Base-by-base conservation (phyloP, 2,113 vertebrate genomes). In the Cephalopterus ornatus region DNA sequence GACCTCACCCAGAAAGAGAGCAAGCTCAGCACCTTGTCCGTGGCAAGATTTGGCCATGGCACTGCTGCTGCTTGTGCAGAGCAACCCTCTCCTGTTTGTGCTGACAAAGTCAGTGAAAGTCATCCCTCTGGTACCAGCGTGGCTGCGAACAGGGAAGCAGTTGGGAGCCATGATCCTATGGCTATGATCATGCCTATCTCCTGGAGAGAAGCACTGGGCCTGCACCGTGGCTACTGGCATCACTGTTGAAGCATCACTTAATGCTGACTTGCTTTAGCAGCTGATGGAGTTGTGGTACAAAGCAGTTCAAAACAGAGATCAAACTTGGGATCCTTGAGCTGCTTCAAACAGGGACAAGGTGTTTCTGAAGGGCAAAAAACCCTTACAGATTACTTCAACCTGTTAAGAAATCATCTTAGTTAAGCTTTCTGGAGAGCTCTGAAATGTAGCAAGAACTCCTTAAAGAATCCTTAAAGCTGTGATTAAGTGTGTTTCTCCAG, bases 101-200 rank as follows among this genome's bases (percentile, higher is more conserved):
- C 27, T 72, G 44, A 46, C 47, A 79, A 33, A 65, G 37, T 32
- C 22, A 21, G 12, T 8, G 12, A n/a, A 23, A 23, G 19, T 44
- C 35, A 39, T 52, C 0, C 3, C 44, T 61, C 20, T 37, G 32
- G 23, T 66, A 33, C 41, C 37, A 39, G 70, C 2, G 0, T 47
- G 50, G 17, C 32, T 76, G 52, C 46, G 53, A 61, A 35, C 21
- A 27, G 72, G 30, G 33, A 30, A 56, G 33, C 33, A 32, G 8
- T 12, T 0, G 3, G 61, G 50, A 81, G 2, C 24, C 0, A 0
- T 1, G 4, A 26, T 65, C 22, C 50, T 28, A 21, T 15, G 87
- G 32, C 53, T 33, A 3, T 18, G 71, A 28, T 39, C 35, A n/a
- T 1, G 0, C 1, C 1, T 23, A 23, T 62, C 24, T 83, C 15